Evolutionary conservation across 2,888 invertebrate species (phyloP), one percentile per base, ranked within the genome.

Genomic region (Diarsia mendica): DNA sequence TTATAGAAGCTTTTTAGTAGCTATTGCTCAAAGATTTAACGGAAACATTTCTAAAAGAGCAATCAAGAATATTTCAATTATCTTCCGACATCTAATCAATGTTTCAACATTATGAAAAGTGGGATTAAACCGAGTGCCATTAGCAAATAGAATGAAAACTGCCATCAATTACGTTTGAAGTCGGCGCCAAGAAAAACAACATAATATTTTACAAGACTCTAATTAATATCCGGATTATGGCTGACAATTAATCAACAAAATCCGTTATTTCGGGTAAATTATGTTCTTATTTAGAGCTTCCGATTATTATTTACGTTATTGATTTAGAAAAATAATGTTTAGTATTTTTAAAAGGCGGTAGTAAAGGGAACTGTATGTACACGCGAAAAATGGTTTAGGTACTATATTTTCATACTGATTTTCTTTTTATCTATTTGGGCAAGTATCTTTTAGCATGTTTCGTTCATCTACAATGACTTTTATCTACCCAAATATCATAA

Each of bases 141-240:
- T 80, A 80, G 39, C 67, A 67, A 80, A 77, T 82, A 71, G 20
- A 61, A 60, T 67, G 49, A 70, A 67, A 78, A 49, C 39, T 65
- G 28, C 53, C 53, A 76, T 75, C 51, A 70, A 72, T 65, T 9
- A 49, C 18, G 23, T 85, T 85, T 85, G 86, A 80, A 76, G 67
- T 75, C 18, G 58, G 49, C 71, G 86, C 85, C 86, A 83, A 85
- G 74, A 80, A 67, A 82, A 78, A 81, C 81, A 72, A 76, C 76
- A 72, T 73, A 48, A 74, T 83, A 86, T 73, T 77, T 83, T 80
- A 85, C 67, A 67, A 75, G 79, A 66, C 64, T 33, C 67, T 75
- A 71, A 83, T 85, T 85, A 83, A 85, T 85, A 77, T 73, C 39
- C 33, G 60, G 61, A 80, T 80, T 77, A 77, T 28, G 58, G 46